These are phyloP conservation scores for Tipula helvola DNA, from an alignment of 2,888 invertebrate genomes.

Conservation along the genomic window DNA sequence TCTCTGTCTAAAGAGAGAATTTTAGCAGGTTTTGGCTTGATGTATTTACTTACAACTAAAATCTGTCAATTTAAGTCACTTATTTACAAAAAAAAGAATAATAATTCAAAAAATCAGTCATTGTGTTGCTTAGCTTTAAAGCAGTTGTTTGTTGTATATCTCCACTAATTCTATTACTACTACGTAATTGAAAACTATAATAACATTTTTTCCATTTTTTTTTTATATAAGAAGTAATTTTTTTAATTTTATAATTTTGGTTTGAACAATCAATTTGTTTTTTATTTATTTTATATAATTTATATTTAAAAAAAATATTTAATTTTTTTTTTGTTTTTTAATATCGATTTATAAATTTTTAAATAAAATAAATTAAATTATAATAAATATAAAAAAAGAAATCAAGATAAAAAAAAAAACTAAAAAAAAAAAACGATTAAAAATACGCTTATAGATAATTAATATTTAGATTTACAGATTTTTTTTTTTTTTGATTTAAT, in stretches of 20 bases:
- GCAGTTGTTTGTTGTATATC: conserved; percentile 4
- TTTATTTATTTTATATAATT: conserved; percentile 1
- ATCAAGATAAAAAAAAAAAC: background rate
- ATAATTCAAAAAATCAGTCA: background rate
- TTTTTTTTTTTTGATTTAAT: background rate
- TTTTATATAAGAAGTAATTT: background rate
- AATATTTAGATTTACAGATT: conserved; percentile 13
- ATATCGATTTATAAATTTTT: background rate
- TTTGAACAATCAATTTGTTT: background rate
- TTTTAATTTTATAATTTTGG: background rate
- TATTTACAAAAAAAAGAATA: background rate
- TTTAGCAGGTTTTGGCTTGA: too few relatives aligned
- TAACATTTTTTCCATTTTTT: background rate
- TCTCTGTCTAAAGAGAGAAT: too few relatives aligned
- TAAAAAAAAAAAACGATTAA: conserved; percentile 19
- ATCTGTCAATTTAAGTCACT: background rate
- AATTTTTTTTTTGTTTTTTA: background rate
- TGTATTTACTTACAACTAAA: background rate
- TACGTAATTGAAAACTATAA: background rate
- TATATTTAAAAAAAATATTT: background rate
- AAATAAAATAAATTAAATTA: background rate
- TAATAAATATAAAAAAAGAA: background rate
- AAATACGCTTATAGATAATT: conserved; percentile 24
- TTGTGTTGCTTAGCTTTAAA: conserved; percentile 4
- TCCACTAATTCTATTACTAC: background rate